A percentile compares a stretch with the other conserved stretches of the same genome.
phyloP scores from a whole-genome alignment of 2,797 vertebrate genomes.

The Diplodus puntazzo region DNA sequence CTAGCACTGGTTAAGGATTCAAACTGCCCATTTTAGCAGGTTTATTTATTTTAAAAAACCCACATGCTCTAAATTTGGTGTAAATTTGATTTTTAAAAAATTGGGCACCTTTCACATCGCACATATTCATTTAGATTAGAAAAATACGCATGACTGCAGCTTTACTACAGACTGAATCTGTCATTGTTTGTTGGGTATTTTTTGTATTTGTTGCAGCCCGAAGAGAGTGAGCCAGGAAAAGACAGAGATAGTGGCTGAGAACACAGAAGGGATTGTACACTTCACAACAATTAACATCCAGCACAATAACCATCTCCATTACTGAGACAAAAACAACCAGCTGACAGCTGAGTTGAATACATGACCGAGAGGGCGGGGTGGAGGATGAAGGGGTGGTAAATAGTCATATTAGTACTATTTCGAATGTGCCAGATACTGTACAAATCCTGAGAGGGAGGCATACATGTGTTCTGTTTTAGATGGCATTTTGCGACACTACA shows the following conservation, averaged over 20 bases:
- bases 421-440: slow-evolving; percentile 85
- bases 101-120: background rate
- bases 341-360: slow-evolving; percentile 24
- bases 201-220: slow-evolving; percentile 51
- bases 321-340: slow-evolving; percentile 76
- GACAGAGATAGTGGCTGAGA: slow-evolving; percentile 48
- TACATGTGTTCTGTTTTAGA: slow-evolving; percentile 59
- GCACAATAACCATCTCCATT: slow-evolving; percentile 65
- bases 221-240: slow-evolving; percentile 27
- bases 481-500: slow-evolving; percentile 50
- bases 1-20: too few relatives aligned
- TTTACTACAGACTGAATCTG: background rate
- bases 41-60: too few relatives aligned
- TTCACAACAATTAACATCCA: slow-evolving; percentile 76
- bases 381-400: slow-evolving; percentile 62
- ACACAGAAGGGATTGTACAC: slow-evolving; percentile 58
- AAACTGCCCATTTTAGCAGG: too few relatives aligned
- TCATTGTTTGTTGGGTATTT: background rate
- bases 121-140: background rate
- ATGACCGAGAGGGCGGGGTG: slow-evolving; percentile 30
- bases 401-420: slow-evolving; percentile 80
- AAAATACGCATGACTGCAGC: background rate
- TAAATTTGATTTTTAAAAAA: too few relatives aligned
- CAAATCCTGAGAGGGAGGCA: slow-evolving; percentile 85
- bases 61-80: too few relatives aligned